These are phyloP conservation scores for Sphaeridia pumilis DNA, from an alignment of 2,888 invertebrate species.

Conservation along the genomic window DNA sequence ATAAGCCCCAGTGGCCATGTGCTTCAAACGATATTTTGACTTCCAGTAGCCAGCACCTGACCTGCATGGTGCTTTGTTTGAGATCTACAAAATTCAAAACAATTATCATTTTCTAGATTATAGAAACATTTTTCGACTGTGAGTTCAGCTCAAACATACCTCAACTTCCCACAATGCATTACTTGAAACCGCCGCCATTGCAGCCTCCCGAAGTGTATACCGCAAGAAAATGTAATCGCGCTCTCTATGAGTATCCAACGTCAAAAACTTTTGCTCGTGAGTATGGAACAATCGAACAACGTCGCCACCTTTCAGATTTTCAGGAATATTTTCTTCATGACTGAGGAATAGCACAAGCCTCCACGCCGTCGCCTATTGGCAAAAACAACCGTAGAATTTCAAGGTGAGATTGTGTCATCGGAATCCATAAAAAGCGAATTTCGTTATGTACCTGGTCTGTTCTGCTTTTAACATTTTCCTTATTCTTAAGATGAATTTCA, in stretches of 20 bases:
- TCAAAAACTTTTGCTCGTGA: constrained; percentile 90
- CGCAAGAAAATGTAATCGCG: constrained; percentile 87
- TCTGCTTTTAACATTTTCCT: constrained; percentile 9
- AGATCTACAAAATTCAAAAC: constrained; percentile 50
- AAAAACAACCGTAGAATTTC: too few species aligned
- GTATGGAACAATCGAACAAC: constrained; percentile 67
- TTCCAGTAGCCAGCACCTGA: constrained; percentile 99
- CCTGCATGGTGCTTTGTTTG: constrained; percentile 92
- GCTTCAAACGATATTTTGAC: constrained; percentile 93
- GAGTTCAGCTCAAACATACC: too few species aligned
- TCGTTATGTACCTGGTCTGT: too few species aligned
- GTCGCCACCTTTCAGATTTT: constrained; percentile 89
- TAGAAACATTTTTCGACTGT: constrained; percentile 1
- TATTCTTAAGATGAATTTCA: constrained; percentile 14
- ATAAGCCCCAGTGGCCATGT: constrained; percentile 95
- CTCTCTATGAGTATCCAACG: constrained; percentile 92
- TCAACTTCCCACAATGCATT: constrained; percentile 99
- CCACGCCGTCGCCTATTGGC: constrained; percentile 86
- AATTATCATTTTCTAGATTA: constrained; percentile 1
- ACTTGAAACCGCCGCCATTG: constrained; percentile 95
- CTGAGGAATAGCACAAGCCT: constrained; percentile 95
- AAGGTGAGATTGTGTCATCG: too few species aligned
- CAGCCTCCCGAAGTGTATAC: constrained; percentile 85
- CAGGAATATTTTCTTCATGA: constrained; percentile 90
- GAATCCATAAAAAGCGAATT: too few species aligned